Conservation (phyloP, 2,113 vertebrate genomes). For the Elgaria multicarinata region DNA sequence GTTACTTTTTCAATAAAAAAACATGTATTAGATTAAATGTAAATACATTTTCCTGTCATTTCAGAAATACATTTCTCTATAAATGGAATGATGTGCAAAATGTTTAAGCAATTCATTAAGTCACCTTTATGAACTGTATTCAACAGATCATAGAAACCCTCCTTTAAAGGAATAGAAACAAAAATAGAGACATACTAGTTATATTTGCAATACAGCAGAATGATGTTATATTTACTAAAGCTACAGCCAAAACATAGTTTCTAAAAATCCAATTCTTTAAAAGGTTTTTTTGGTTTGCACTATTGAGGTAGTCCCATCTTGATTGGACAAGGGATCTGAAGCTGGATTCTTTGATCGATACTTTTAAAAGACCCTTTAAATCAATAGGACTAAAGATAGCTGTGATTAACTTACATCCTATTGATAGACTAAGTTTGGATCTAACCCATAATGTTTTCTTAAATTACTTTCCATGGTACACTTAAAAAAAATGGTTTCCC, state of each 20-base stretch:
- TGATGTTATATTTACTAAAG: background rate
- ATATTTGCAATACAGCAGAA: background rate
- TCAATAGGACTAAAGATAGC: too few relatives aligned
- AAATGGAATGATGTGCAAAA: background rate
- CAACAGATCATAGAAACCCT: background rate
- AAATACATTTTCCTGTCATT: background rate
- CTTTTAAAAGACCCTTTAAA: too few relatives aligned
- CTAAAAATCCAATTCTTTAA: background rate
- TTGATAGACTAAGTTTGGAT: too few relatives aligned
- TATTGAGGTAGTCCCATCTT: background rate
- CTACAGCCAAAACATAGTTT: background rate
- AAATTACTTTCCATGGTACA: background rate
- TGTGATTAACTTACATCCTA: too few relatives aligned
- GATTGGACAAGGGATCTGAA: background rate
- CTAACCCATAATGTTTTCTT: background rate
- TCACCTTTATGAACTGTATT: background rate
- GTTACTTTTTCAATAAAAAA: constrained; percentile 76
- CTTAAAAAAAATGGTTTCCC: too few relatives aligned
- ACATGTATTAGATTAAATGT: constrained; percentile 40
- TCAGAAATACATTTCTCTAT: background rate
- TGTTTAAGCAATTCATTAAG: background rate
- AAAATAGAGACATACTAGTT: background rate
- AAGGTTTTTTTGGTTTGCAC: background rate
- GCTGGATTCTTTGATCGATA: background rate
- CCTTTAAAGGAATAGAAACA: background rate